Base-by-base conservation (phyloP, 2,113 vertebrate genomes). In the Crocuta crocuta region DNA sequence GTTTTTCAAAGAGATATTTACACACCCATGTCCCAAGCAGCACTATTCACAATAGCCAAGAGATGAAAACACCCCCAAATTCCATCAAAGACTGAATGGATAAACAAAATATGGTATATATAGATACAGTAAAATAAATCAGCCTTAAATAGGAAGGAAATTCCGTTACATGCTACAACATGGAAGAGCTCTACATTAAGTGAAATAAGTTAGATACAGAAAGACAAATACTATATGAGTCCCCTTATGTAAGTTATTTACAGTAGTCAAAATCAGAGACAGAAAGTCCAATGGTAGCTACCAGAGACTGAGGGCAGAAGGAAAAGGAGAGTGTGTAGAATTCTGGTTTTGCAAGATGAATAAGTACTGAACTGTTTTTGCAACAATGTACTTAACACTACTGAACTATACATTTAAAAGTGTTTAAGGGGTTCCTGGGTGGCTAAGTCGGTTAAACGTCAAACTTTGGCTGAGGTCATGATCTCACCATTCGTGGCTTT, bases 181-280 rank as follows among this genome's bases (percentile, higher is more conserved):
- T 70, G n/a, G 23, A 86, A 23, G 28, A 91, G 58, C 7, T 23
- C 43, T 91, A 55, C 24, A 83, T 63, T 17, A 93, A 78, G 10
- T 76, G 26, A 92, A 85, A 80, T 93, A 96, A 96, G 43, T 28
- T 61, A 90, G 26, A 76, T 68, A 78, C 48, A 45, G 81, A 80
- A 86, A 66, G 70, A 63, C n/a, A 85, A 96, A 89, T 68, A 92
- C 8, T 82, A 7, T 9, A 53, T 93, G 68, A 68, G 48, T 79
- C 16, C 61, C 55, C 19, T 94, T 63, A 48, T 5, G 12, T 65
- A 24, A 85, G 28, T 45, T 85, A 55, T 28, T 26, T 85, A 66
- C 10, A 28, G 11, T 10, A 82, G 43, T 79, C 78, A 74, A 93
- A 95, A 89, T 85, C 74, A 88, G 17, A 91, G 61, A 97, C n/a